Evolutionary conservation across 1,140 invertebrate genomes (phyloP).

Genomic region (Thaumatotibia leucotreta): DNA sequence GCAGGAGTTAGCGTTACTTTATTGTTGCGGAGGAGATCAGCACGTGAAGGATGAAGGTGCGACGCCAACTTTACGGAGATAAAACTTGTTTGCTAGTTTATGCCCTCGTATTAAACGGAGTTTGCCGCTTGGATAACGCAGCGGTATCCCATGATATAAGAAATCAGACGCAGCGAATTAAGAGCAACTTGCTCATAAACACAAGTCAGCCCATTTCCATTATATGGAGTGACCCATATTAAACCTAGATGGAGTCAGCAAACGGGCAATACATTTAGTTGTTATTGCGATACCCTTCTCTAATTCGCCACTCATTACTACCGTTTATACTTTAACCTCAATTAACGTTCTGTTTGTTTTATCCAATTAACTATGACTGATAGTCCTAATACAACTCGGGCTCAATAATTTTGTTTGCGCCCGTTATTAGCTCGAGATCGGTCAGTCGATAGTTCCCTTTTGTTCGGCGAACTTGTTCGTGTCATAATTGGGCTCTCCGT

Average conservation of each 20-base stretch:
- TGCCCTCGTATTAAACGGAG: slow-evolving; percentile 47
- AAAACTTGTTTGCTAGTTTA: slow-evolving; percentile 68
- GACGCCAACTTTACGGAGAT: slow-evolving; percentile 49
- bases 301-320: not conserved
- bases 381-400: not conserved
- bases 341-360: not conserved
- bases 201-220: not conserved
- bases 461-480: not conserved
- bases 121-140: slow-evolving; percentile 17
- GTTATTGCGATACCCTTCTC: not conserved
- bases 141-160: slow-evolving; percentile 1
- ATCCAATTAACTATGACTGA: not conserved
- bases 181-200: not conserved
- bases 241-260: not conserved
- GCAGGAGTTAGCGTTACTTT: slow-evolving; percentile 45
- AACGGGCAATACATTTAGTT: not conserved
- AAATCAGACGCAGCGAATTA: not conserved
- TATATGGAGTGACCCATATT: no score
- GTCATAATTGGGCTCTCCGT: not conserved
- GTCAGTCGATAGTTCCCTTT: not conserved
- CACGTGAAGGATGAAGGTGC: slow-evolving; percentile 63
- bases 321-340: not conserved
- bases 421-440: slow-evolving; percentile 1
- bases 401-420: not conserved
- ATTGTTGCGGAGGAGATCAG: slow-evolving; percentile 56